Evolutionary conservation across 2,888 invertebrate species (phyloP).

Genomic region (Cataglyphis cursor): DNA sequence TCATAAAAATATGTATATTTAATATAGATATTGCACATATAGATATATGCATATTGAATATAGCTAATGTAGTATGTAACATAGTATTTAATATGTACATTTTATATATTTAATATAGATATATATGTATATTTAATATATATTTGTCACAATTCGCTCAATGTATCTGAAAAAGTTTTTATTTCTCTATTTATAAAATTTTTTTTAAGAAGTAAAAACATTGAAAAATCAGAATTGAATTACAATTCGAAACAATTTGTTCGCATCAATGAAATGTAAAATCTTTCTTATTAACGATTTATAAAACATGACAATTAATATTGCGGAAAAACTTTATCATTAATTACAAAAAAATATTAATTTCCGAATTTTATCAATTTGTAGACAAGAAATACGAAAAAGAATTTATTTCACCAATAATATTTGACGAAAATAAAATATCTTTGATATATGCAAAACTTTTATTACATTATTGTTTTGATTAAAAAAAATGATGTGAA

Average conservation of each 20-base stretch:
- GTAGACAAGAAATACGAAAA: neutral
- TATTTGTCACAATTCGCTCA: neutral
- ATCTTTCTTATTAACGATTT: constrained; percentile 29
- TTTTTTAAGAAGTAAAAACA: neutral
- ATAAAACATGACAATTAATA: neutral
- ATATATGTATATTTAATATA: constrained; percentile 1
- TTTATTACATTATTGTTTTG: neutral
- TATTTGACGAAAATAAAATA: neutral
- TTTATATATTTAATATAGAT: neutral
- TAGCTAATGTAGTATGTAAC: no score
- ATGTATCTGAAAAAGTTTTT: neutral
- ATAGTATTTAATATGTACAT: no score
- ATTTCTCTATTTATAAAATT: neutral
- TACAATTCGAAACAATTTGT: neutral
- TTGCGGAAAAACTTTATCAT: neutral
- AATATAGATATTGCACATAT: no score
- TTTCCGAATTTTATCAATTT: neutral
- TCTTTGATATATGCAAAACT: neutral
- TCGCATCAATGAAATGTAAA: neutral
- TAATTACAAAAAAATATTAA: constrained; percentile 28
- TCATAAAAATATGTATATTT: constrained; percentile 22
- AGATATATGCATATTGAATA: no score
- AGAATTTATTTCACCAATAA: neutral
- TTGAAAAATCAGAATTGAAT: neutral
- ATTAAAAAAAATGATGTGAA: neutral